Evolutionary conservation across 2,797 vertebrate species (phyloP).

Genomic region (Acrossocheilus wenchowensis): DNA sequence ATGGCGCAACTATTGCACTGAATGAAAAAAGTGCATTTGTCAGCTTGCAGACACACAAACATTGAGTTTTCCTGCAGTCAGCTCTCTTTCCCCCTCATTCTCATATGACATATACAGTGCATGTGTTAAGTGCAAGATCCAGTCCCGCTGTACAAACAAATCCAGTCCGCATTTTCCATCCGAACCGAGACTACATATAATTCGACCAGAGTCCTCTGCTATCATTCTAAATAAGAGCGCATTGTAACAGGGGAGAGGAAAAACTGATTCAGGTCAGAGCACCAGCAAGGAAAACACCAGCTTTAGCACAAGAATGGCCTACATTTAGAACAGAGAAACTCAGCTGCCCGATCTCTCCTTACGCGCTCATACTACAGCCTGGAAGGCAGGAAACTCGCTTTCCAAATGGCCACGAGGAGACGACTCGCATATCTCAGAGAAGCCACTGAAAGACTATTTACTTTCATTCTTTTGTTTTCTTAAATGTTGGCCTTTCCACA

Average conservation of each 20-base stretch:
- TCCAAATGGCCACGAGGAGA: slow-evolving; percentile 19
- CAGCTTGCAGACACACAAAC: not conserved
- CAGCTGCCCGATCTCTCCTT: slow-evolving; percentile 13
- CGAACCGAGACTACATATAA: slow-evolving; percentile 72
- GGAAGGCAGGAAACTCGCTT: slow-evolving; percentile 22
- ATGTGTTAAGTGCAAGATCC: not conserved
- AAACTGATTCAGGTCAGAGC: slow-evolving; percentile 78
- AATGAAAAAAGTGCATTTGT: not conserved
- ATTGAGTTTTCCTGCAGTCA: not conserved
- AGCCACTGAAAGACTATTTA: not conserved
- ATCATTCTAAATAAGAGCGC: slow-evolving; percentile 79
- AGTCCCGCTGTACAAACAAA: slow-evolving; percentile 41
- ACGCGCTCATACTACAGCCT: slow-evolving; percentile 8
- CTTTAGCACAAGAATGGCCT: slow-evolving; percentile 58
- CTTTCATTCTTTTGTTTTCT: not conserved
- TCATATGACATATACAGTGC: not conserved
- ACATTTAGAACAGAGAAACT: slow-evolving; percentile 53
- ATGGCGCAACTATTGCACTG: not conserved
- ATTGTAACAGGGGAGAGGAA: slow-evolving; percentile 73
- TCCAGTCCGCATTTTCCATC: slow-evolving; percentile 75
- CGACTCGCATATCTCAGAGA: slow-evolving; percentile 20
- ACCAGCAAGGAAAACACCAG: slow-evolving; percentile 71
- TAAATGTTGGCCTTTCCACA: not conserved
- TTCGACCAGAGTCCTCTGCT: slow-evolving; percentile 79
- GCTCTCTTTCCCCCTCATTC: not conserved